Conservation (phyloP, 2,797 vertebrate genomes). For the Scarus forsteni region DNA sequence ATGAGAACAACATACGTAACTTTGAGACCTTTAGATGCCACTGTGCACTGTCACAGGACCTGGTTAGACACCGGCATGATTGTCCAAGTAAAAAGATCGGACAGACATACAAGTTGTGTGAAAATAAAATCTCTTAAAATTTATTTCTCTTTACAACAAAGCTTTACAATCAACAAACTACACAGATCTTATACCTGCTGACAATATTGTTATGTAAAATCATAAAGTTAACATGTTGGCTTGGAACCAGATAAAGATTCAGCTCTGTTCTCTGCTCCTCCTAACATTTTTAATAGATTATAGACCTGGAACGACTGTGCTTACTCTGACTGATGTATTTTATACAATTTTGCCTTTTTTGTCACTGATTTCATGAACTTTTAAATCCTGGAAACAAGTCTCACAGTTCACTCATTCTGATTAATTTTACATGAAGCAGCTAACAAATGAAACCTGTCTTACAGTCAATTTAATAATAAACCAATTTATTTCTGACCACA, state of each 20-base stretch:
- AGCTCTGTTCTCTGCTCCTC: no score
- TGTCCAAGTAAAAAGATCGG: neutral
- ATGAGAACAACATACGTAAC: no score
- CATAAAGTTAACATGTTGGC: neutral
- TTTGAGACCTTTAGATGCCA: neutral
- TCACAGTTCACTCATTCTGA: no score
- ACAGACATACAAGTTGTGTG: neutral
- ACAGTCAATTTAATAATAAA: neutral
- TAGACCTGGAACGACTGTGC: neutral
- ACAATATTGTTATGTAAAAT: no score
- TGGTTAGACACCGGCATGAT: no score
- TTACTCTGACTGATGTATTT: no score
- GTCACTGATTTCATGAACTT: no score
- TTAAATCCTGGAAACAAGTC: no score
- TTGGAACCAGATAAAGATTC: neutral
- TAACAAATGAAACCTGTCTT: neutral
- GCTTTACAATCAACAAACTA: neutral
- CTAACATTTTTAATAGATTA: no score
- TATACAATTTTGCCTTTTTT: no score
- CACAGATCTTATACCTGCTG: neutral
- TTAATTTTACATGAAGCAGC: neutral
- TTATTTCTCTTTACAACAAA: conserved; percentile 1
- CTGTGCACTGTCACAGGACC: neutral
- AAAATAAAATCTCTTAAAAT: neutral
- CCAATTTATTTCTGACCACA: neutral